These are phyloP conservation scores for Rhyacophila brunnea DNA, from an alignment of 1,140 invertebrate genomes.

Conservation along the genomic window DNA sequence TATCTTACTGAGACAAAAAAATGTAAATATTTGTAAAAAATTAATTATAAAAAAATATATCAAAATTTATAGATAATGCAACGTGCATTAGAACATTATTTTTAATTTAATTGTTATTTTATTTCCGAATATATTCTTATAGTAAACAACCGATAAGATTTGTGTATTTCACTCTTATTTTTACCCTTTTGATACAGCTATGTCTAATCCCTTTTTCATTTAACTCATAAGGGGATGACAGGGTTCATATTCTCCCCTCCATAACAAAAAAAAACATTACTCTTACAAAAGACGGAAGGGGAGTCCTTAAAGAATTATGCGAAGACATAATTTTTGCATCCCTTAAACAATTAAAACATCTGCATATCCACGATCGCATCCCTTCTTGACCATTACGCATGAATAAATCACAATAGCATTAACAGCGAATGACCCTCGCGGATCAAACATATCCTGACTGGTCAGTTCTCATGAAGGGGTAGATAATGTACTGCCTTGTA, in stretches of 20 bases:
- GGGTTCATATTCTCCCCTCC: slow-evolving; percentile 1
- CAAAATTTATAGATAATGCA: too few relatives aligned
- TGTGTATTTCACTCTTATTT: too few relatives aligned
- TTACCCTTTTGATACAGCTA: not conserved
- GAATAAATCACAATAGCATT: not conserved
- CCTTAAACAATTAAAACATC: slow-evolving; percentile 12
- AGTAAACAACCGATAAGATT: too few relatives aligned
- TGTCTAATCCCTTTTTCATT: not conserved
- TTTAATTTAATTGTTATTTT: too few relatives aligned
- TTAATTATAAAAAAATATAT: too few relatives aligned
- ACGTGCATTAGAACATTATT: too few relatives aligned
- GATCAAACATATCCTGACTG: too few relatives aligned
- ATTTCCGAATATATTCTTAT: too few relatives aligned
- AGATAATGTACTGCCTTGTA: too few relatives aligned
- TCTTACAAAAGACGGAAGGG: slow-evolving; percentile 3
- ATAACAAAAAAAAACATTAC: not conserved
- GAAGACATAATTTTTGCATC: slow-evolving; percentile 27
- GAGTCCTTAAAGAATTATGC: slow-evolving; percentile 10
- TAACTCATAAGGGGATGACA: not conserved
- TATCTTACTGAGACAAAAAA: too few relatives aligned
- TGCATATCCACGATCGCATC: slow-evolving; percentile 3
- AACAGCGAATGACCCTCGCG: slow-evolving; percentile 9
- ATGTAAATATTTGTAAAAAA: too few relatives aligned
- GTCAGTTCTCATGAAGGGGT: too few relatives aligned
- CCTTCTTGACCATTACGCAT: slow-evolving; percentile 15